These are phyloP conservation scores for Etheostoma nigrum DNA, from an alignment of 2,797 vertebrate genomes.

Conservation along the genomic window DNA sequence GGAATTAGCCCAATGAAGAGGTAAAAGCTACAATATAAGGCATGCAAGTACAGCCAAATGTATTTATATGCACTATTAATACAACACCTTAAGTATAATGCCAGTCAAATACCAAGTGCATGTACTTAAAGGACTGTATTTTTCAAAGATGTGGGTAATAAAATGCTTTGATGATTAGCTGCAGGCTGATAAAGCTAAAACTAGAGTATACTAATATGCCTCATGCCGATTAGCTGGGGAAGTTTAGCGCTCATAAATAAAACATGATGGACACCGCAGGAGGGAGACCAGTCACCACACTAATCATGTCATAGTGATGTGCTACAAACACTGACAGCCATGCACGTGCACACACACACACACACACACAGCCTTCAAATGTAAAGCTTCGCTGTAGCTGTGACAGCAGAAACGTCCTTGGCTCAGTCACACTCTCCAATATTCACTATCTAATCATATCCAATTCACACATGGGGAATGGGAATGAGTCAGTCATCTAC, in stretches of 20 bases:
- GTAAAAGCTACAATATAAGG: neutral
- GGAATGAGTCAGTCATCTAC: neutral
- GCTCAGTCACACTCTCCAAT: constrained; percentile 20
- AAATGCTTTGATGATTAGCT: constrained; percentile 60
- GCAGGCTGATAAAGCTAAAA: constrained; percentile 52
- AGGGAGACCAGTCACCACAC: constrained; percentile 48
- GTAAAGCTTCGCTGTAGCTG: constrained; percentile 26
- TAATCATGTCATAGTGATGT: constrained; percentile 45
- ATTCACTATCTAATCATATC: constrained; percentile 26
- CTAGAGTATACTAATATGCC: constrained; percentile 48
- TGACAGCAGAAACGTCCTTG: constrained; percentile 45
- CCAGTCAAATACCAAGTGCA: neutral
- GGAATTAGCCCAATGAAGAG: neutral
- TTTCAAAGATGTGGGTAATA: constrained; percentile 30
- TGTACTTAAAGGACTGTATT: neutral
- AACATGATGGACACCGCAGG: constrained; percentile 69
- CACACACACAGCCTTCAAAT: constrained; percentile 29
- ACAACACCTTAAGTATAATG: neutral
- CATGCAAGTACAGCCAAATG: neutral
- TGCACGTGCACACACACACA: constrained; percentile 21
- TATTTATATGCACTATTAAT: neutral
- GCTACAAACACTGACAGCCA: constrained; percentile 26
- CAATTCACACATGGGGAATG: constrained; percentile 17
- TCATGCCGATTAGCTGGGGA: constrained; percentile 61
- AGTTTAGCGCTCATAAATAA: constrained; percentile 77